Base-by-base conservation (phyloP, 2,113 vertebrate genomes). In the Hypomesus transpacificus region DNA sequence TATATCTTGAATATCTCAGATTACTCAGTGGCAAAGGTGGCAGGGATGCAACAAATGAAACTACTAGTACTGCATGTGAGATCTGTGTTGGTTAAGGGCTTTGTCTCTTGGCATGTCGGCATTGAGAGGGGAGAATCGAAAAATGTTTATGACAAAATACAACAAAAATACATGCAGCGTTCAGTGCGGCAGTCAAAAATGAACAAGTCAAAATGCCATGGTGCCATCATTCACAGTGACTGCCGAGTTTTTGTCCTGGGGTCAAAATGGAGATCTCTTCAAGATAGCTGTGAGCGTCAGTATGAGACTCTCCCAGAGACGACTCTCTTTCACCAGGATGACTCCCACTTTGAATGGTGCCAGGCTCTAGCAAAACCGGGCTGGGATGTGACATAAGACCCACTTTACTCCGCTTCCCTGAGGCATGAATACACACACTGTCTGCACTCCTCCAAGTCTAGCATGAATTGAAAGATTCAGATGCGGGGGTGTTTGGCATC, bases 321-420 rank as follows among this genome's bases (percentile, higher is more conserved):
- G 9, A 46, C 39, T 46, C 39, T 46, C 8, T 46, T 46, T 46
- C 39, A 46, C 1, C 61, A 63, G 28, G 62, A 72, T 62, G 51
- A 57, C 60, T 53, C 63, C 75, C 53, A 70, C 69, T 68, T 50
- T 76, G 69, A n/a, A 57, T 76, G 57, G 69, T 56, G 69, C 69
- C 69, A 67, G 69, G 26, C 56, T 59, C 69, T 22, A 34, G n/a
- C 46, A 46, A 34, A 71, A 54, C 64, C 56, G 16, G 64, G n/a
- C 69, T 56, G 64, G 20, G 63, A 72, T 70, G 63, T 71, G 68
- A 66, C 69, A 65, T 60, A 52, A 66, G 39, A 62, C 56, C 39
- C 57, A 60, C 69, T 62, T 76, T 60, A 26, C n/a, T n/a, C 24
- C 56, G n/a, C 39, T n/a, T 68, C 63, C 64, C 53, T 69, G 31